phyloP scores from a whole-genome alignment of 2,797 vertebrate species.

The Anguilla obscura region DNA sequence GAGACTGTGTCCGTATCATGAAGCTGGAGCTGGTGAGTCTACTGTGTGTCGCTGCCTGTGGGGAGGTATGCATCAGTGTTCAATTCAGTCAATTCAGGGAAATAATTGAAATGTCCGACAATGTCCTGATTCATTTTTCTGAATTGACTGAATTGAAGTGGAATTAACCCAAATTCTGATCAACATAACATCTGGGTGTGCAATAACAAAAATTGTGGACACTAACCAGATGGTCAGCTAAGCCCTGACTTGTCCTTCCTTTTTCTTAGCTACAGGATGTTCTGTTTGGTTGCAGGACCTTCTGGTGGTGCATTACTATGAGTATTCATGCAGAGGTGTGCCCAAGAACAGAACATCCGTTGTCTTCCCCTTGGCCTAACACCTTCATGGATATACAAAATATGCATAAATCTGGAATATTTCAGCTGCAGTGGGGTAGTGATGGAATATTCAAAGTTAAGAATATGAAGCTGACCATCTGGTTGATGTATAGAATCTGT shows the following conservation, averaged over 20 bases:
- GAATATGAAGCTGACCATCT: neutral
- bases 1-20: slow-evolving; percentile 99
- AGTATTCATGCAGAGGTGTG: neutral
- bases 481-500: neutral
- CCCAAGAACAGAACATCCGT: neutral
- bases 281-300: neutral
- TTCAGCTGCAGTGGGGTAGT: neutral
- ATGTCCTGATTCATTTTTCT: neutral
- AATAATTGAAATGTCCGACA: neutral
- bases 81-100: neutral
- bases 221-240: neutral
- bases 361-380: neutral
- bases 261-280: neutral
- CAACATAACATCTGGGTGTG: neutral
- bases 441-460: neutral
- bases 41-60: neutral
- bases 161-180: neutral
- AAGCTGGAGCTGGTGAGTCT: slow-evolving; percentile 91
- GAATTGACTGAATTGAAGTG: neutral
- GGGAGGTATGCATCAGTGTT: neutral
- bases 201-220: neutral
- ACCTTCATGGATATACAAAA: neutral
- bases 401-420: neutral
- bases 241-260: neutral
- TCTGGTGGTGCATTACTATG: neutral